These are phyloP conservation scores for Agapornis roseicollis DNA, from an alignment of 2,113 vertebrate species.

Conservation along the genomic window DNA sequence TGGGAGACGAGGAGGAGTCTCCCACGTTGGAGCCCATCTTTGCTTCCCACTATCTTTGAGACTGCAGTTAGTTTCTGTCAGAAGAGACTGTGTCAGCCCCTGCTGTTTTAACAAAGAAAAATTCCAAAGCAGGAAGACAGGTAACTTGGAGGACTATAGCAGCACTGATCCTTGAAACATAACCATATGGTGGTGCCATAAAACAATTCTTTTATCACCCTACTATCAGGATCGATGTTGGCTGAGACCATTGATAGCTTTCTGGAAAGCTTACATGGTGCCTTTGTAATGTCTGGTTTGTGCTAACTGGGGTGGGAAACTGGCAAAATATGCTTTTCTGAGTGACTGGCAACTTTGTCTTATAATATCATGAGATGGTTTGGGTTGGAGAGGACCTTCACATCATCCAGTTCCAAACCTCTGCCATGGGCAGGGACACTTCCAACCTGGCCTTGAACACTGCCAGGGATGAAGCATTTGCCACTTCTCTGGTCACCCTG, in stretches of 20 bases:
- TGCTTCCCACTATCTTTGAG: background rate
- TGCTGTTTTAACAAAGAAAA: background rate
- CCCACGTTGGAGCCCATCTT: background rate
- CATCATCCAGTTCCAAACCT: background rate
- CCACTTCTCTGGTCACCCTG: too few species aligned
- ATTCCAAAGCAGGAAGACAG: background rate
- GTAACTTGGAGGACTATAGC: too few species aligned
- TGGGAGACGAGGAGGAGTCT: conserved; percentile 36
- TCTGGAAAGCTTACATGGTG: background rate
- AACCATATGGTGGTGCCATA: background rate
- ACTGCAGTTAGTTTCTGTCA: background rate
- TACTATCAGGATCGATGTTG: background rate
- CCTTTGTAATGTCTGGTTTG: background rate
- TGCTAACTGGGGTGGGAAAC: background rate
- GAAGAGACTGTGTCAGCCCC: background rate
- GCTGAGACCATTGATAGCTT: background rate
- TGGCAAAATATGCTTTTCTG: background rate
- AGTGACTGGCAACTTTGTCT: background rate
- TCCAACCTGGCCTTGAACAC: background rate
- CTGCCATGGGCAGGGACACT: background rate
- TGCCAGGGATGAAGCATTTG: background rate
- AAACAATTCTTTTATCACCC: background rate
- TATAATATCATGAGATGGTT: background rate
- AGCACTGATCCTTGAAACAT: background rate
- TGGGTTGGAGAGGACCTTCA: background rate